These are phyloP conservation scores for Conops quadrifasciatus DNA, from an alignment of 2,888 invertebrate genomes.

Conservation along the genomic window DNA sequence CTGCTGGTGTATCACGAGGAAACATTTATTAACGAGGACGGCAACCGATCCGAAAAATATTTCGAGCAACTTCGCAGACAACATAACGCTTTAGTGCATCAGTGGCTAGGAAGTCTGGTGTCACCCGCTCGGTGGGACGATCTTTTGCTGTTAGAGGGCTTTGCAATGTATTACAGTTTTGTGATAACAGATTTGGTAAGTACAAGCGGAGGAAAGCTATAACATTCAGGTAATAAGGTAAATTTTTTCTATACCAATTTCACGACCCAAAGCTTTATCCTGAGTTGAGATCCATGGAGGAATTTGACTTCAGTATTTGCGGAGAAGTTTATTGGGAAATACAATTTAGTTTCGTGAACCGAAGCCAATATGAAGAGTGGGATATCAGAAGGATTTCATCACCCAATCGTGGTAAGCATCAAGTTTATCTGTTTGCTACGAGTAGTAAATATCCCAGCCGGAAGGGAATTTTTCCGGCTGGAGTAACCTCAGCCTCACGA, in stretches of 20 bases:
- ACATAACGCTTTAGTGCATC: slow-evolving; percentile 71
- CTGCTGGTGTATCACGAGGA: slow-evolving; percentile 72
- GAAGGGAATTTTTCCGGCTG: no score
- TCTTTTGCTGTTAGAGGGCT: slow-evolving; percentile 76
- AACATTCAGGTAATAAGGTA: background rate
- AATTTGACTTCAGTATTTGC: background rate
- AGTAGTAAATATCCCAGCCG: no score
- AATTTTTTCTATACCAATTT: background rate
- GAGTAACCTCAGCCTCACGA: no score
- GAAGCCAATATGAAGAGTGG: no score
- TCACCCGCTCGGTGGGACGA: slow-evolving; percentile 74
- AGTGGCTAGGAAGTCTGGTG: slow-evolving; percentile 80
- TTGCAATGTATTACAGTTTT: slow-evolving; percentile 64
- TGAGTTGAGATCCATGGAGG: background rate
- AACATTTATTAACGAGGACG: slow-evolving; percentile 64
- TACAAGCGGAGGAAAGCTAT: background rate
- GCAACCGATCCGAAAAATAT: slow-evolving; percentile 9
- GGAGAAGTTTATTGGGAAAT: background rate
- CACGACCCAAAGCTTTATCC: background rate
- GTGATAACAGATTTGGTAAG: no score
- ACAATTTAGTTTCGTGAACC: no score
- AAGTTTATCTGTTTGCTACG: no score
- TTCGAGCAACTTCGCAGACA: slow-evolving; percentile 62
- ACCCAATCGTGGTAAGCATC: no score
- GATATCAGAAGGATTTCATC: no score